These are phyloP conservation scores for Drosophila demipolita DNA, from an alignment of 2,888 invertebrate species.

Conservation along the genomic window DNA sequence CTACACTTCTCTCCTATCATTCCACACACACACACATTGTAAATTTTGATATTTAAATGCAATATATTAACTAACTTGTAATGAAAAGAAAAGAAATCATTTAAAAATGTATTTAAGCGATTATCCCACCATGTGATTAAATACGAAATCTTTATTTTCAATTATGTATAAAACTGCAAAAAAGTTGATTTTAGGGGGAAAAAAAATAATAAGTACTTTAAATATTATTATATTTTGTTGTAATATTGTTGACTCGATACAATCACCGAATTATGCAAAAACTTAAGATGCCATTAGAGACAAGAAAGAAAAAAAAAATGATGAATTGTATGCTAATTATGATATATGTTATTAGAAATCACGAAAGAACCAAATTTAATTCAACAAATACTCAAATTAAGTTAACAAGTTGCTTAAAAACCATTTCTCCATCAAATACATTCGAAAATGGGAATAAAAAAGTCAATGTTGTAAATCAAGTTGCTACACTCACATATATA, in stretches of 20 bases:
- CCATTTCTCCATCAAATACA: slow-evolving; percentile 14
- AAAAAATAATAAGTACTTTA: background rate
- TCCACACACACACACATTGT: slow-evolving; percentile 7
- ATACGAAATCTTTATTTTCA: slow-evolving; percentile 49
- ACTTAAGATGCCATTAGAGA: slow-evolving; percentile 25
- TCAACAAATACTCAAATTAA: slow-evolving; percentile 16
- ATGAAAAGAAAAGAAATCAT: slow-evolving; percentile 21
- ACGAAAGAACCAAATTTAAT: slow-evolving; percentile 23
- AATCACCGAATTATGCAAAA: slow-evolving; percentile 31
- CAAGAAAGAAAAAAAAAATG: background rate
- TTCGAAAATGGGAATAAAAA: slow-evolving; percentile 24
- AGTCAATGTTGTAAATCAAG: slow-evolving; percentile 57
- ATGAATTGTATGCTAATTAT: slow-evolving; percentile 11
- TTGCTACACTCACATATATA: slow-evolving; percentile 36
- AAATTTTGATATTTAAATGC: slow-evolving; percentile 27
- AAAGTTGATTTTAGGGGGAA: slow-evolving; percentile 27
- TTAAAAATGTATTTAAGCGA: slow-evolving; percentile 69
- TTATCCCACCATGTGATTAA: slow-evolving; percentile 80
- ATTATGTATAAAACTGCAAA: slow-evolving; percentile 18
- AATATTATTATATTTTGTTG: background rate
- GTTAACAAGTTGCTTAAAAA: slow-evolving; percentile 8
- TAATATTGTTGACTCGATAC: slow-evolving; percentile 34
- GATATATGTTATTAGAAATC: slow-evolving; percentile 2
- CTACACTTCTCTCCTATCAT: slow-evolving; percentile 22
- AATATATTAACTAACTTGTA: slow-evolving; percentile 21